Percentiles rank a stretch among this genome's conserved stretches.
These are phyloP conservation scores for Dicerorhinus sumatrensis DNA, from an alignment of 2,113 vertebrate genomes.

Conservation along the genomic window DNA sequence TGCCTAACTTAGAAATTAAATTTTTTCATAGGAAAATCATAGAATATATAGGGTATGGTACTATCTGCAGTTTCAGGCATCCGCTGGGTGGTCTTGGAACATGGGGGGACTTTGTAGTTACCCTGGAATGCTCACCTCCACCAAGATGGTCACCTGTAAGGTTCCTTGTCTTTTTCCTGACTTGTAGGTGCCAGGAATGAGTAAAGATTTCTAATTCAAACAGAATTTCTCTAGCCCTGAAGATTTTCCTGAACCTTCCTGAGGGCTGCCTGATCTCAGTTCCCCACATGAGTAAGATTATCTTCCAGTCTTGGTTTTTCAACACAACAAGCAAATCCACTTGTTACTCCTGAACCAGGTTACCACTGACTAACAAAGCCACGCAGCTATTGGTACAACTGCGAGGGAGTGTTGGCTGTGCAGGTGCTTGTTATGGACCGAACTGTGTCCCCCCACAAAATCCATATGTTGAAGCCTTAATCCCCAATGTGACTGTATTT, in stretches of 20 bases:
- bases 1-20: no score
- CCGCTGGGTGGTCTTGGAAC: no score
- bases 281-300: background rate
- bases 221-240: background rate
- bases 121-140: background rate
- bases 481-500: background rate
- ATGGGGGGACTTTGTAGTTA: background rate
- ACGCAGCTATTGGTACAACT: background rate
- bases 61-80: no score
- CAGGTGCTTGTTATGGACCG: background rate
- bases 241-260: background rate
- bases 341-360: background rate
- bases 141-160: background rate
- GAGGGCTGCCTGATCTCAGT: background rate
- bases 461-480: background rate
- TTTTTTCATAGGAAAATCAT: no score
- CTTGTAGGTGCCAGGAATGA: background rate
- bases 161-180: background rate
- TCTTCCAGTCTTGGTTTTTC: background rate
- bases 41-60: no score
- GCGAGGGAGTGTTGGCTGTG: background rate
- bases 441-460: background rate
- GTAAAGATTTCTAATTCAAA: background rate
- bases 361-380: background rate
- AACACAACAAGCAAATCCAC: background rate